These are phyloP conservation scores for Amphipyra tragopoginis DNA, from an alignment of 2,888 invertebrate genomes.

Conservation along the genomic window DNA sequence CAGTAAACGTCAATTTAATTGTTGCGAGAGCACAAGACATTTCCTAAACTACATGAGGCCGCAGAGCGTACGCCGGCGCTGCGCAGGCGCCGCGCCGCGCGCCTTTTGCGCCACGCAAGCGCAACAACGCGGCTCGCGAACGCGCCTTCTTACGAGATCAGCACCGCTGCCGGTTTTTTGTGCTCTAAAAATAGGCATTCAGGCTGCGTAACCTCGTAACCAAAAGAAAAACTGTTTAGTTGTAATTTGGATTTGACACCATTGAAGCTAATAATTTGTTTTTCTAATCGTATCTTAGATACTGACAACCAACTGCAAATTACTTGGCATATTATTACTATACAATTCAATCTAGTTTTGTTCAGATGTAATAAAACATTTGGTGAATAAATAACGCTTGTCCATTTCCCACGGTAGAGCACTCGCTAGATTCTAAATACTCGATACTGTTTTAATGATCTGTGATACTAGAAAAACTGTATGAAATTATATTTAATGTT, in stretches of 20 bases:
- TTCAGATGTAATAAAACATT: slow-evolving; percentile 19
- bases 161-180: slow-evolving; percentile 51
- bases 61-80: background rate
- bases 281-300: slow-evolving; percentile 8
- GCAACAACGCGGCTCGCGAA: slow-evolving; percentile 9
- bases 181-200: slow-evolving; percentile 52
- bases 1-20: slow-evolving; percentile 27
- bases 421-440: slow-evolving; percentile 30
- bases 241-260: slow-evolving; percentile 22
- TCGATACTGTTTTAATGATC: slow-evolving; percentile 50
- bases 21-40: slow-evolving; percentile 36
- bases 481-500: slow-evolving; percentile 63
- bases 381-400: slow-evolving; percentile 23
- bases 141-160: slow-evolving; percentile 48
- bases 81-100: background rate
- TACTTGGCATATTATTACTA: background rate
- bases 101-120: slow-evolving; percentile 4
- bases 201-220: slow-evolving; percentile 57
- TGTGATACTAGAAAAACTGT: slow-evolving; percentile 55
- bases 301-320: slow-evolving; percentile 9
- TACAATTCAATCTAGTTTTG: slow-evolving; percentile 10
- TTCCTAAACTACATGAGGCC: slow-evolving; percentile 21
- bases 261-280: slow-evolving; percentile 14
- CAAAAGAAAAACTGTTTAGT: slow-evolving; percentile 39
- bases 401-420: slow-evolving; percentile 50